A percentile compares a stretch with the other conserved stretches of the same genome.
phyloP scores from a whole-genome alignment of 2,888 invertebrate species.

The Papilio elwesi region DNA sequence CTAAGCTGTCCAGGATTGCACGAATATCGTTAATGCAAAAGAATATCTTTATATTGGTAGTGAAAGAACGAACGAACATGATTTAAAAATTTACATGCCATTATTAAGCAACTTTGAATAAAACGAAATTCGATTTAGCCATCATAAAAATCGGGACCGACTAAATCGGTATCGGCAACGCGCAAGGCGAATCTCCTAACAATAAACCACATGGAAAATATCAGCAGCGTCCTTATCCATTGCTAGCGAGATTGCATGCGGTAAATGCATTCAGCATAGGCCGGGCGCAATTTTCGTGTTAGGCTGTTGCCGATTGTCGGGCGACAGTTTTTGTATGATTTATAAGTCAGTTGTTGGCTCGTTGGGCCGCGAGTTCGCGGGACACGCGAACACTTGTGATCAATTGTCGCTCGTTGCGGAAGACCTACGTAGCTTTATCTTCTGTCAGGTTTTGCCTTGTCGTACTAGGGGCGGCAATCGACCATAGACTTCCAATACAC shows the following conservation, averaged over 20 bases:
- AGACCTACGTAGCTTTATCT: constrained; percentile 15
- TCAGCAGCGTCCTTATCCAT: constrained; percentile 57
- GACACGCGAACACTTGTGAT: constrained; percentile 75
- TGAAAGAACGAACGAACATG: too few species aligned
- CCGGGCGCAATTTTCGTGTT: constrained; percentile 77
- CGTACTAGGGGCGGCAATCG: constrained; percentile 28
- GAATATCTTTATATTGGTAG: too few species aligned
- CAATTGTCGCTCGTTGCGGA: constrained; percentile 59
- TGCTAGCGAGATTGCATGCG: constrained; percentile 67
- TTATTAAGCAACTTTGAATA: background rate
- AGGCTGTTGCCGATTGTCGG: constrained; percentile 68
- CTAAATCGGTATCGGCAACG: constrained; percentile 43
- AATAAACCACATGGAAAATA: constrained; percentile 52
- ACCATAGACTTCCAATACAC: background rate
- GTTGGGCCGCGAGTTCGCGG: constrained; percentile 42
- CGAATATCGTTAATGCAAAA: too few species aligned
- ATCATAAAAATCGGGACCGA: constrained; percentile 31
- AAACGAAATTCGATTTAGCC: constrained; percentile 19
- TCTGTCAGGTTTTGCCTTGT: constrained; percentile 22
- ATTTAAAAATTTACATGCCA: too few species aligned
- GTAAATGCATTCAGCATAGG: constrained; percentile 73
- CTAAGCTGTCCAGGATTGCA: too few species aligned
- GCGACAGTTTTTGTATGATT: constrained; percentile 71
- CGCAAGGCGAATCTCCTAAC: constrained; percentile 48
- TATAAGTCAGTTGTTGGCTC: constrained; percentile 56